These are phyloP conservation scores for Cerastis rubricosa DNA, from an alignment of 2,888 invertebrate genomes.

Conservation along the genomic window DNA sequence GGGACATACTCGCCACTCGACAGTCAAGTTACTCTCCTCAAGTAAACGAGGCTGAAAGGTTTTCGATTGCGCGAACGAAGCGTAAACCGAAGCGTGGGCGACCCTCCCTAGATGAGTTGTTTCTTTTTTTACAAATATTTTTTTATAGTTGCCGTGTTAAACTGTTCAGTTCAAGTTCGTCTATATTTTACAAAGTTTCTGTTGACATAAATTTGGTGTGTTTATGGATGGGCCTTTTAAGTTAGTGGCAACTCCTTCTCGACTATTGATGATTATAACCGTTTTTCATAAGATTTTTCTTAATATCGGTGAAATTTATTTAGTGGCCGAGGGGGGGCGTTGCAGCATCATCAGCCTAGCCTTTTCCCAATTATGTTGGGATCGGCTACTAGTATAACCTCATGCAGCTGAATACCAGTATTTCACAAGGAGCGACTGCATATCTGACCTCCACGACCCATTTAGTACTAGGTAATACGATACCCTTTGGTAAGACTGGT, in stretches of 20 bases:
- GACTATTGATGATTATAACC: neutral
- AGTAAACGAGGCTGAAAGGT: constrained; percentile 16
- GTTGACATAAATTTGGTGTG: neutral
- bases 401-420: neutral
- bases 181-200: neutral
- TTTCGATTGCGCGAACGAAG: constrained; percentile 26
- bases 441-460: no score
- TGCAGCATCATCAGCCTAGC: neutral
- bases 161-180: constrained; percentile 12
- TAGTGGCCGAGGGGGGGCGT: neutral
- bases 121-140: constrained; percentile 27
- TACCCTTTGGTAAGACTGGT: no score
- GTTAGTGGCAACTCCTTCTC: neutral
- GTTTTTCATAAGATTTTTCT: neutral
- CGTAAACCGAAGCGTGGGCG: constrained; percentile 43
- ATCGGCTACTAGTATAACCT: neutral
- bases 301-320: neutral
- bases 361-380: neutral
- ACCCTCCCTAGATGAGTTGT: constrained; percentile 27
- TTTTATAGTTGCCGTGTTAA: constrained; percentile 15
- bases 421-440: neutral
- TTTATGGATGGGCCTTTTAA: neutral
- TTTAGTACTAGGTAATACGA: no score
- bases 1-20: neutral
- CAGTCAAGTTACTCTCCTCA: neutral